A percentile compares a stretch with the other conserved stretches of the same genome.
phyloP scores from a whole-genome alignment of 2,888 invertebrate genomes.

The Spodoptera exigua region DNA sequence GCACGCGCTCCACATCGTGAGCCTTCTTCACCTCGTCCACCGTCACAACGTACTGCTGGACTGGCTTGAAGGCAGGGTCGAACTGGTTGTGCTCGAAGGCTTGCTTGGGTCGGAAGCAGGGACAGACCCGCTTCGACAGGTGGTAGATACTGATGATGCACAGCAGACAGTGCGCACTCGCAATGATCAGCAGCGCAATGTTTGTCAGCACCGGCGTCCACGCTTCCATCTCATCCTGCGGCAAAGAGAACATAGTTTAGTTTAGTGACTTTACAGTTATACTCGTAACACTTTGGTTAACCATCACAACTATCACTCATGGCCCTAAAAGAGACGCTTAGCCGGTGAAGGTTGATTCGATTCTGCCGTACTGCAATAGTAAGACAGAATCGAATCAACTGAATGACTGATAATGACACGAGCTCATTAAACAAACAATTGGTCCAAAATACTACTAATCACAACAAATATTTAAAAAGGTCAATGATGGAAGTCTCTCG shows the following conservation, averaged over 20 bases:
- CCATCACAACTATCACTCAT: too few species aligned
- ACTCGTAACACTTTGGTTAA: too few species aligned
- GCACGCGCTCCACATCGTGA: constrained; percentile 67
- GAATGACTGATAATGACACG: too few species aligned
- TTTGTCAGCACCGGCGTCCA: constrained; percentile 91
- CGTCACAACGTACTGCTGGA: constrained; percentile 76
- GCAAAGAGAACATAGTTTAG: constrained; percentile 47
- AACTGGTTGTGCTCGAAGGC: constrained; percentile 88
- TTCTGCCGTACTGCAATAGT: too few species aligned
- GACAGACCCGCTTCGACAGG: constrained; percentile 87
- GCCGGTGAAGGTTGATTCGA: too few species aligned
- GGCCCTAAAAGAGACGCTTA: too few species aligned
- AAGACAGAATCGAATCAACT: too few species aligned
- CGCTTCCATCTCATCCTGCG: constrained; percentile 86
- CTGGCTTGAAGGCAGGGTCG: constrained; percentile 77
- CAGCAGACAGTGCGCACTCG: constrained; percentile 89
- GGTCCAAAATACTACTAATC: too few species aligned
- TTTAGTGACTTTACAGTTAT: too few species aligned
- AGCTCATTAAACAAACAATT: too few species aligned
- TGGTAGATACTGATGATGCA: constrained; percentile 87
- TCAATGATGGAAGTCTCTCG: too few species aligned
- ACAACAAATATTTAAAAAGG: too few species aligned
- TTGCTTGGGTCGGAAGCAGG: constrained; percentile 87
- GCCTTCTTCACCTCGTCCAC: constrained; percentile 78
- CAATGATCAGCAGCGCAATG: constrained; percentile 90